A percentile compares a stretch with the other conserved stretches of the same genome.
Evolutionary conservation across 2,888 invertebrate species (phyloP).

Genomic region (Cryptus viduatorius): DNA sequence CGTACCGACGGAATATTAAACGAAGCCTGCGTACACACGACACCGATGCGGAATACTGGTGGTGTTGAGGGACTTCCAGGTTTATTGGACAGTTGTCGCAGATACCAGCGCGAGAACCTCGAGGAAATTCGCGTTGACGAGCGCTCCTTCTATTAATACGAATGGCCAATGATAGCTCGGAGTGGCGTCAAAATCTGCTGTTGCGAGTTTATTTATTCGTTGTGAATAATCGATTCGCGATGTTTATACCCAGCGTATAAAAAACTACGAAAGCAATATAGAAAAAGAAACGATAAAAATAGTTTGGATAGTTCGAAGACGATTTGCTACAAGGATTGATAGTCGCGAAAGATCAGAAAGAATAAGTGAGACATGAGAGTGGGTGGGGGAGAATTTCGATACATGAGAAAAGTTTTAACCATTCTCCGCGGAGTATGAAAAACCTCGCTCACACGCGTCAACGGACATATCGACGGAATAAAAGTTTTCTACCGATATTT

Average conservation of each 20-base stretch:
- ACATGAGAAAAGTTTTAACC: conserved; percentile 1
- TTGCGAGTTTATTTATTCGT: neutral
- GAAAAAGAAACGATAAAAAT: neutral
- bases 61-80: neutral
- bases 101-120: neutral
- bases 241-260: neutral
- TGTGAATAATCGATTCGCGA: neutral
- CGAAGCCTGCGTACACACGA: neutral
- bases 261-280: neutral
- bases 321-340: conserved; percentile 2
- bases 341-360: conserved; percentile 5
- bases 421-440: neutral
- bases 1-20: conserved; percentile 14
- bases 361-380: neutral
- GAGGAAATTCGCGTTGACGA: neutral
- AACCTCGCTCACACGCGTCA: neutral
- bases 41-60: neutral
- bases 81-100: conserved; percentile 8
- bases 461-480: conserved; percentile 44
- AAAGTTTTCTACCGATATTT: conserved; percentile 57
- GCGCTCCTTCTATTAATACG: neutral
- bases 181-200: neutral
- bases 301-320: neutral
- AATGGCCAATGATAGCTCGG: neutral
- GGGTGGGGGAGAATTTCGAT: conserved; percentile 2